Base-by-base conservation (phyloP, 2,888 invertebrate genomes). In the Parnassius glacialis region DNA sequence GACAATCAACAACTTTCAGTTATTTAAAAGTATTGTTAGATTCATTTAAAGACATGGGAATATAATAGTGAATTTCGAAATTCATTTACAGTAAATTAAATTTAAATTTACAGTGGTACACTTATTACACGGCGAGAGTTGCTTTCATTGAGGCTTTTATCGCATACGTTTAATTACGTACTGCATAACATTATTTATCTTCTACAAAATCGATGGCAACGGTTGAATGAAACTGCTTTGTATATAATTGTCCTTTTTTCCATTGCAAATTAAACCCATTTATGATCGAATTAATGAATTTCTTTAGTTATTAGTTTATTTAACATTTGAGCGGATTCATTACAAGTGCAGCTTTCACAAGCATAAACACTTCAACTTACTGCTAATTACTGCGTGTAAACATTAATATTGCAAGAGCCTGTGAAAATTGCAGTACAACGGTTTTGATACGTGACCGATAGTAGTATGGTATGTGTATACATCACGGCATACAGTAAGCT, bases 61-160 rank as follows among this genome's bases (percentile, higher is more conserved):
- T 7, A 34, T 34, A 34, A 34, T 34, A 34, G 7, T 34, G 7
- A 34, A 34, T 34, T 34, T 34, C 34, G 7, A 1, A 34, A 7
- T 34, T 7, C 34, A 34, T 34, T 34, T 34, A 34, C 34, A 34
- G 5, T 34, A 34, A 34, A 34, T 7, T 34, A 34, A 34, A 34
- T 34, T 34, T 5, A 34, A 34, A 34, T 34, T 48, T 10, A 48
- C 13, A 9, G 13, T 48, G 5, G 13, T 48, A 9, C 7, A 13
- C 13, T 11, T 13, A 13, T 68, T 73, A 71, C 69, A 74, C 70
- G 20, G 52, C 56, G 57, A 61, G 48, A 55, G 69, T 64, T 68
- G 76, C 76, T 82, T 79, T 80, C 79, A 69, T 76, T 76, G 71
- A 65, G 69, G 66, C 68, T 68, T 64, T 72, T 70, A 52, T 51